Evolutionary conservation across 1,140 invertebrate genomes (phyloP), one percentile per base, ranked within the genome.

Genomic region (Meloidogyne chitwoodi): DNA sequence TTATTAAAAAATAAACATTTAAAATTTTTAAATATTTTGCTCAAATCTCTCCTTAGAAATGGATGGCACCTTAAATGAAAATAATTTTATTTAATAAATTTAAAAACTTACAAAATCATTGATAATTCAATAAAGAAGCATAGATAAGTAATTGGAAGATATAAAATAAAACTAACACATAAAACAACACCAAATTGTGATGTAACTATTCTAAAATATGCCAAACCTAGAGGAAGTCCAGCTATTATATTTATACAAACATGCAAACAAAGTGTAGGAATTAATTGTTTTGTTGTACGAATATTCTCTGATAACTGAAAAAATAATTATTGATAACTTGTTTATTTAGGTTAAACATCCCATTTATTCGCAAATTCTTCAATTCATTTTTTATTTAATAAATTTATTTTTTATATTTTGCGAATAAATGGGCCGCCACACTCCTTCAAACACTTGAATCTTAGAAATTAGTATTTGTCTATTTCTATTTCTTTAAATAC

Each of bases 251-350:
- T 56, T 56, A 56, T 56, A 56, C 48, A 56, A 56, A 56, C 48
- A 48, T 70, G 68, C 1, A 70, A n/a, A 27, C 27, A 70, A 22
- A 70, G n/a, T 19, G 68, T 70, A 24, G 68, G 68, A 19, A 61
- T 29, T 27, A 70, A 22, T 29, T 70, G 68, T 31, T 44, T 44
- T 19, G 68, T 70, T 70, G 68, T 70, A 6, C 68, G 34, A 70
- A 70, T 70, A 48, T 70, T 70, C 61, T 70, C 68, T 6, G 29
- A 44, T 27, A 70, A n/a, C 68, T 70, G 3, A 29, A n/a, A 16
- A 26, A 12, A 27, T 10, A n/a, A n/a, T n/a, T n/a, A n/a, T n/a
- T n/a, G n/a, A n/a, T n/a, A n/a, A n/a, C n/a, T n/a, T n/a, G n/a
- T n/a, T n/a, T n/a, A n/a, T n/a, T n/a, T n/a, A n/a, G n/a, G n/a